Percentiles rank a stretch among this genome's conserved stretches.
These are phyloP conservation scores for Aphelinus atriplicis DNA, from an alignment of 1,140 invertebrate genomes.

Conservation along the genomic window DNA sequence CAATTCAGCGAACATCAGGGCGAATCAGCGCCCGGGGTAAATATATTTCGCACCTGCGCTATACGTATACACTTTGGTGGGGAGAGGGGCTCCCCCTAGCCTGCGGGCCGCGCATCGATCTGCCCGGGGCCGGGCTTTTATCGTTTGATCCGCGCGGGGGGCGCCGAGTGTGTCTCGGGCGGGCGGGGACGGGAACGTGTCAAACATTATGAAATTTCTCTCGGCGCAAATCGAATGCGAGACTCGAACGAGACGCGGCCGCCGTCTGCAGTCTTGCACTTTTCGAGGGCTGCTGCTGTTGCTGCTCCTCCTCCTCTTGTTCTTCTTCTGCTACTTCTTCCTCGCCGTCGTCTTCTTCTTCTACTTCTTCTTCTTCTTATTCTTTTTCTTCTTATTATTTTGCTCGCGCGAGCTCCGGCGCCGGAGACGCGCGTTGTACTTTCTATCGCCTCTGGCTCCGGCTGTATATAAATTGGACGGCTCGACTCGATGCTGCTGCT, in stretches of 20 bases:
- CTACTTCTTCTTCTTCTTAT: background rate
- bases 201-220: conserved; percentile 48
- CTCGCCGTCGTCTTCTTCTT: background rate
- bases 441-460: conserved; percentile 32
- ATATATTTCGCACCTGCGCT: too few species aligned
- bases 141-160: background rate
- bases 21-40: too few species aligned
- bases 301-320: background rate
- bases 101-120: conserved; percentile 2
- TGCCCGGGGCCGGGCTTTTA: conserved; percentile 38
- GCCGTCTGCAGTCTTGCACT: too few species aligned
- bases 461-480: conserved; percentile 22
- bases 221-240: conserved; percentile 42
- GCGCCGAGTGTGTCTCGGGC: conserved; percentile 25
- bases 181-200: conserved; percentile 33
- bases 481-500: background rate
- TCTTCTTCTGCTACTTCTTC: background rate
- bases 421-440: background rate
- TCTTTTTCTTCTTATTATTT: background rate
- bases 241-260: background rate
- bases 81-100: background rate
- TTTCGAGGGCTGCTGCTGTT: too few species aligned
- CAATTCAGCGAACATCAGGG: too few species aligned
- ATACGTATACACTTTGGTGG: background rate
- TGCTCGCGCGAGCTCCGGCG: background rate